These are phyloP conservation scores for Diorhabda elongata DNA, from an alignment of 1,140 invertebrate species.

Conservation along the genomic window DNA sequence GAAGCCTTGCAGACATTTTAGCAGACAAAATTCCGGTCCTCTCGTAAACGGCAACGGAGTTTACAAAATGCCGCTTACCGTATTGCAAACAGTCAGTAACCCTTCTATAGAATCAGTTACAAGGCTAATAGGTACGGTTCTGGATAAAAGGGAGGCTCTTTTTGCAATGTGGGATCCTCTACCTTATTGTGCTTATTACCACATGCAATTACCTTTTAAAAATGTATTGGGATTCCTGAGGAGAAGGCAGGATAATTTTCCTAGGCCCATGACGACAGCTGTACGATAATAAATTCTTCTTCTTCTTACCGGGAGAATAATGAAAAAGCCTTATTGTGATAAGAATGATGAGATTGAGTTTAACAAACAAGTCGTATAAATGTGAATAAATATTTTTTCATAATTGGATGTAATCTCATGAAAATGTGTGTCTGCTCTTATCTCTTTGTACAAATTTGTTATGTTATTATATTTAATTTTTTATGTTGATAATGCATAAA, in stretches of 20 bases:
- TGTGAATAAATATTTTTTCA: not conserved
- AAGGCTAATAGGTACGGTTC: slow-evolving; percentile 59
- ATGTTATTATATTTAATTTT: not conserved
- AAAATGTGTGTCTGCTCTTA: not conserved
- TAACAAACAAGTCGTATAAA: slow-evolving; percentile 9
- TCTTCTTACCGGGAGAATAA: slow-evolving; percentile 39
- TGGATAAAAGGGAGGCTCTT: slow-evolving; percentile 70
- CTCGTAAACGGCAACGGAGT: slow-evolving; percentile 48
- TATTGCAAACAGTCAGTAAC: slow-evolving; percentile 50
- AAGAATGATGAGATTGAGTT: slow-evolving; percentile 1
- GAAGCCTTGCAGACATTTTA: slow-evolving; percentile 59
- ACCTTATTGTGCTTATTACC: slow-evolving; percentile 78
- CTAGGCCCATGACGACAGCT: slow-evolving; percentile 37
- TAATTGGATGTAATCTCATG: slow-evolving; percentile 11
- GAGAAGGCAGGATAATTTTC: slow-evolving; percentile 41
- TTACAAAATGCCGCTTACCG: slow-evolving; percentile 53
- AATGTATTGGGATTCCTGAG: slow-evolving; percentile 54
- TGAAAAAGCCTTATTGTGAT: slow-evolving; percentile 35
- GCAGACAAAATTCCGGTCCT: slow-evolving; percentile 52
- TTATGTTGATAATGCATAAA: not conserved
- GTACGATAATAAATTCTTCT: slow-evolving; percentile 31
- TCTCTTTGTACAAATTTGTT: slow-evolving; percentile 11
- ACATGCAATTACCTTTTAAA: slow-evolving; percentile 67
- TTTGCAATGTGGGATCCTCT: slow-evolving; percentile 79
- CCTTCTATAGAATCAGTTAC: slow-evolving; percentile 51